Evolutionary conservation across 2,888 invertebrate species (phyloP).

Genomic region (Seladonia tumulorum): DNA sequence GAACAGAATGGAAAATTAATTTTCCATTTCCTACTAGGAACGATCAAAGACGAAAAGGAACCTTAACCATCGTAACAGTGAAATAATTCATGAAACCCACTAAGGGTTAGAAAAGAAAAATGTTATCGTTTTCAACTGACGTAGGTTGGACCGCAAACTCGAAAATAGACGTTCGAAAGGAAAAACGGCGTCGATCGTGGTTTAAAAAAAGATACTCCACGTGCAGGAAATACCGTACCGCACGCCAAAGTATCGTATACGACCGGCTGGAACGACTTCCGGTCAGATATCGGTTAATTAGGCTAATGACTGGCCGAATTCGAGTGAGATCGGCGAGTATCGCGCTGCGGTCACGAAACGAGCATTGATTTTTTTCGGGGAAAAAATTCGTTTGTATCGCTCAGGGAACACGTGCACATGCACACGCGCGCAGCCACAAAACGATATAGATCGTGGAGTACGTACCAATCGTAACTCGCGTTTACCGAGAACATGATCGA

Average conservation of each 20-base stretch:
- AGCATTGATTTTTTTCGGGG: neutral
- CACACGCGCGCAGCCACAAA: neutral
- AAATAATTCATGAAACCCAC: no score
- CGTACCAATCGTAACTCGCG: slow-evolving; percentile 54
- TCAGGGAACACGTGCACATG: neutral
- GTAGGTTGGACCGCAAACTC: neutral
- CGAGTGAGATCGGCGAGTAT: slow-evolving; percentile 6
- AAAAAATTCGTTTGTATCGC: slow-evolving; percentile 6
- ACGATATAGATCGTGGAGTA: slow-evolving; percentile 20
- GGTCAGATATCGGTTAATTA: slow-evolving; percentile 63
- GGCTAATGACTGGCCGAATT: slow-evolving; percentile 65
- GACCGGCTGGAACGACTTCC: slow-evolving; percentile 62
- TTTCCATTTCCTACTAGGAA: no score
- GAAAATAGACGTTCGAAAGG: neutral
- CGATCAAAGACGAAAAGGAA: no score
- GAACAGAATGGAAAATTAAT: no score
- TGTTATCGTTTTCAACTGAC: neutral
- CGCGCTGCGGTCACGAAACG: slow-evolving; percentile 28
- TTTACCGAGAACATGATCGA: slow-evolving; percentile 59
- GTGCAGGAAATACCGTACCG: slow-evolving; percentile 53
- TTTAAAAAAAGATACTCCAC: slow-evolving; percentile 35
- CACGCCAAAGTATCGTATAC: slow-evolving; percentile 59
- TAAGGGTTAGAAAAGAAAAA: no score
- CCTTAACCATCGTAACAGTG: no score
- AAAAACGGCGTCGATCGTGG: neutral